Base-by-base conservation (phyloP, 2,888 invertebrate species). In the Dasypogon diadema region DNA sequence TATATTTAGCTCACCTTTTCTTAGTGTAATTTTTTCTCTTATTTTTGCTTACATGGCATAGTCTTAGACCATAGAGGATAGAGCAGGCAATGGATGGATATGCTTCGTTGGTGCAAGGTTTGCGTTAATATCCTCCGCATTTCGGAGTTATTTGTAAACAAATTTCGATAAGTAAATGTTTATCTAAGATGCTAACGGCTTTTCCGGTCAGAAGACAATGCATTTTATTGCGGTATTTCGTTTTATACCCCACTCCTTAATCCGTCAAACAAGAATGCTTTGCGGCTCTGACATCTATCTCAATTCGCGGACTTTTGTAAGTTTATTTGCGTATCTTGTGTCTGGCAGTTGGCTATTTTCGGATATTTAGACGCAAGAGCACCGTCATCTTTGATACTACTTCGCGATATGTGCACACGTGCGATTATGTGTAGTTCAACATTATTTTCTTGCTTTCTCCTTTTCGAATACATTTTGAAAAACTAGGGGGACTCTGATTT, bases 1-100 rank as follows among this genome's bases (percentile, higher is more conserved):
- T 74, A 74, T 42, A 74, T 58, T 74, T 74, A 74, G 73, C 73
- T 30, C 56, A 42, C 30, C 48, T 70, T 70, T 34, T 48, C 65
- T 21, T 48, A 48, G 48, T 24, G 48, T 22, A 30, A 48, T 48
- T 26, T 48, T 24, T 68, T 48, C n/a, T 16, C n/a, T 26, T 37
- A 68, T 68, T 68, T 46, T 68, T 68, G 26, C 48, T 68, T 46
- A 48, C 37, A 34, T 37, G 18, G 60, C 18, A 42, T n/a, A 30
- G 34, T 30, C 5, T 30, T 30, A 16, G 24, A 16, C 63, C n/a
- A n/a, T n/a, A n/a, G n/a, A n/a, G n/a, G n/a, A n/a, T n/a, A 21
- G 18, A 22, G 24, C 14, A 16, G 51, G 42, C 60, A 37, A 37
- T 60, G 16, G 37, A 63, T 22, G 14, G 24, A n/a, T 14, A 22